Conservation (phyloP, 2,888 invertebrate genomes). For the Athrips mouffetella region DNA sequence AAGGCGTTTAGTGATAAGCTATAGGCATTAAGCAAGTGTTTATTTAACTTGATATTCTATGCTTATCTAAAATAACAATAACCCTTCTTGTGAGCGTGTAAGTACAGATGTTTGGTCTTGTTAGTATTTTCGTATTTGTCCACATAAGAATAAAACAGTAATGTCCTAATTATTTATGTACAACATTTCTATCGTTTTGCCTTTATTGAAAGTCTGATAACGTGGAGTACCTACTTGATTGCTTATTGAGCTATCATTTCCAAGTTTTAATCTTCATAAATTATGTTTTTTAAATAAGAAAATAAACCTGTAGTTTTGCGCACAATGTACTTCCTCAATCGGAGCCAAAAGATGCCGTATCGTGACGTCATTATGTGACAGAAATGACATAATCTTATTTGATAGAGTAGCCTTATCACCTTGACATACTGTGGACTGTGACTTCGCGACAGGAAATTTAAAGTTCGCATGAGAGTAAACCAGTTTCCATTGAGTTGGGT, state of each 20-base stretch:
- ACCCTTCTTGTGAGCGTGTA: neutral
- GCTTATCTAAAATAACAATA: neutral
- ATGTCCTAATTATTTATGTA: neutral
- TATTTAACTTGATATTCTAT: neutral
- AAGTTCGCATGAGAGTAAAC: slow-evolving; percentile 32
- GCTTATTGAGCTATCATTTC: too few species aligned
- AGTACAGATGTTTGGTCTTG: neutral
- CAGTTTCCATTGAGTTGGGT: slow-evolving; percentile 54
- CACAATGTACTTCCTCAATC: neutral
- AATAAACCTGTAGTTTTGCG: neutral
- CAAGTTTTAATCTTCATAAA: neutral
- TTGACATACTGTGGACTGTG: slow-evolving; percentile 23
- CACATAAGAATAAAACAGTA: neutral
- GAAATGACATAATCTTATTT: slow-evolving; percentile 13
- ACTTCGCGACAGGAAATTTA: slow-evolving; percentile 21
- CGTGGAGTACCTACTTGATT: neutral
- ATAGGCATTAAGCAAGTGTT: neutral
- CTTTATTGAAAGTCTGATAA: neutral
- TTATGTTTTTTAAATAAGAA: neutral
- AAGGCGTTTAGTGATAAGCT: slow-evolving; percentile 7
- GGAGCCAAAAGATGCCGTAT: neutral
- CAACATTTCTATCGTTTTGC: neutral
- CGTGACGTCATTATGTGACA: slow-evolving; percentile 10
- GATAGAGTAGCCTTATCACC: slow-evolving; percentile 4
- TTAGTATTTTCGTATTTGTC: neutral